Percentiles rank a stretch among this genome's conserved stretches.
Evolutionary conservation across 2,113 vertebrate genomes (phyloP).

Genomic region (Alexandromys fortis): DNA sequence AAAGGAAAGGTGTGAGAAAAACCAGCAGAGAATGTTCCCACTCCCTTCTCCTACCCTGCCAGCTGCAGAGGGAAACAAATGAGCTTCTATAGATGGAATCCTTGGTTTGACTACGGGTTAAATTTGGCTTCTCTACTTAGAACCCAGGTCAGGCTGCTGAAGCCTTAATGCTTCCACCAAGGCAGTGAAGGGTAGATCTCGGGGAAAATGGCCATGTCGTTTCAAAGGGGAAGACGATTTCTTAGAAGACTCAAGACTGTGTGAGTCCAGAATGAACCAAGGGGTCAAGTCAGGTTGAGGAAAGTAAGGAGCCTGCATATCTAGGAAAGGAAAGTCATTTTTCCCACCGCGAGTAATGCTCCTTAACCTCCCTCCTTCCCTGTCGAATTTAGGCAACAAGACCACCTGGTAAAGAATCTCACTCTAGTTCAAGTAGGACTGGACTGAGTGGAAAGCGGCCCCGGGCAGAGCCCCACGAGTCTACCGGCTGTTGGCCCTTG

Average conservation of each 20-base stretch:
- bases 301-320: background rate
- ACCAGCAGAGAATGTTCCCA: background rate
- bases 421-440: background rate
- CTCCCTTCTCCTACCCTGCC: constrained; percentile 21
- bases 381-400: background rate
- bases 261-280: constrained; percentile 30
- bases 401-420: background rate
- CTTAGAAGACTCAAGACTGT: constrained; percentile 34
- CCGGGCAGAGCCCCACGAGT: background rate
- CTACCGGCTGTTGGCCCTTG: background rate
- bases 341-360: background rate
- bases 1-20: constrained; percentile 52
- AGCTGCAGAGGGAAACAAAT: constrained; percentile 77
- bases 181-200: background rate
- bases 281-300: background rate
- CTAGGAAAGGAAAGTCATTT: constrained; percentile 34
- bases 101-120: constrained; percentile 77
- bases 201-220: background rate
- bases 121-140: constrained; percentile 66
- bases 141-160: background rate
- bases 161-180: background rate
- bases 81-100: constrained; percentile 76
- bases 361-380: background rate
- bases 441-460: background rate
- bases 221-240: background rate